Base-by-base conservation (phyloP, 2,113 vertebrate species). In the Ailuropoda melanoleuca region DNA sequence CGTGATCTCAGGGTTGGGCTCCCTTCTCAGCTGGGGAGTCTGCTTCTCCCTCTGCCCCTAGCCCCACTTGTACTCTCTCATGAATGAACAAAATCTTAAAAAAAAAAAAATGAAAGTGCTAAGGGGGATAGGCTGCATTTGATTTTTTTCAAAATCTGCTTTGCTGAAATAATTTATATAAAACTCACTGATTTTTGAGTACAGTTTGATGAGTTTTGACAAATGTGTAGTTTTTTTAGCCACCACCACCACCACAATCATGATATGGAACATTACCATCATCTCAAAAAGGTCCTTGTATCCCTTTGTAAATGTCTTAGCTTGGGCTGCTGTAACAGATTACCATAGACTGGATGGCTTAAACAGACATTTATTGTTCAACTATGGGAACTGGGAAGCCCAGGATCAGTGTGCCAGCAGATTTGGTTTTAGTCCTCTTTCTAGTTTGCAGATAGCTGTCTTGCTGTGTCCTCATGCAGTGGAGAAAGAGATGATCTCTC, bases 101-200 rank as follows among this genome's bases (percentile, higher is more conserved):
- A 64, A 62, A 62, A 13, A 39, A 39, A 39, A 39, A 53, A 53
- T 19, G 19, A 94, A 93, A 90, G 31, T 88, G 60, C 39, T 85
- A 74, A 80, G 48, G 46, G 43, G 15, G 70, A 70, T 60, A 90
- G 37, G 60, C 26, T 87, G 34, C 29, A 48, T 95, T 53, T 93
- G 60, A 93, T 60, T 87, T 96, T 84, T 84, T 6, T 31, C 75
- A 97, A 70, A 92, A 72, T 81, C n/a, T 78, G 53, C 34, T 26
- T 26, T 83, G n/a, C 50, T 68, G 46, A 95, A 66, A 84, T 88
- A 56, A 43, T 88, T 83, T 88, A 50, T 11, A 55, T 85, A 81
- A 92, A 92, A 85, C 39, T 60, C 37, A 85, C 37, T 90, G 50
- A 88, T 72, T 95, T 96, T 60, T 58, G 18, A 72, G 24, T 77